Evolutionary conservation across 1,140 invertebrate genomes (phyloP), one percentile per base, ranked within the genome.

Genomic region (Dryas iulia): DNA sequence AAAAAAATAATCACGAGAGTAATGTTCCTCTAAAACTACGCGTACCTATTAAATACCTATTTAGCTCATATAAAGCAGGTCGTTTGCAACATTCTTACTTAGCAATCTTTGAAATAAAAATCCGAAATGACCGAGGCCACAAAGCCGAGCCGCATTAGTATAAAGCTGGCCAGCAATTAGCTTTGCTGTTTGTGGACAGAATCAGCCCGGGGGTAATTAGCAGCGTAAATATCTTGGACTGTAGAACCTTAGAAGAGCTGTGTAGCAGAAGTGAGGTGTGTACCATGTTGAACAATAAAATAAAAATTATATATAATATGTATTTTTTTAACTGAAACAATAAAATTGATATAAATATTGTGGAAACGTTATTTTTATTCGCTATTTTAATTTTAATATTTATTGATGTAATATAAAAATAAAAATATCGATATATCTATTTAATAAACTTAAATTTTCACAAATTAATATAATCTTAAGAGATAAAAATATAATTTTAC

Each of bases 101-200:
- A 12, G 39, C 21, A 31, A 58, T 21, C 10, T 63, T 62, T 61
- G 54, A 59, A 64, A 69, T 69, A 64, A 69, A 69, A 69, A 57
- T 25, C 26, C 53, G 31, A 65, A 71, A 61, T 59, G 53, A 61
- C 23, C 59, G 7, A 47, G 56, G 28, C 67, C 61, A 67, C 64
- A 67, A 72, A 71, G 65, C 64, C 60, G 58, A 61, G 65, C 59
- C 65, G 70, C 56, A 66, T 67, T 64, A 59, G 59, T 63, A 67
- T 72, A 64, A 69, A 69, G 54, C 65, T 62, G 59, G 64, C 54
- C 39, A 52, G 65, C 70, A 72, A 72, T 72, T 72, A 72, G 70
- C 56, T 59, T 64, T 63, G 60, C 70, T 72, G 60, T 72, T 72
- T 72, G 70, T 72, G 71, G 71, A 63, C 65, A 72, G 65, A 66